These are phyloP conservation scores for Gymnopithys bicolor DNA, from an alignment of 2,797 vertebrate species.

Conservation along the genomic window DNA sequence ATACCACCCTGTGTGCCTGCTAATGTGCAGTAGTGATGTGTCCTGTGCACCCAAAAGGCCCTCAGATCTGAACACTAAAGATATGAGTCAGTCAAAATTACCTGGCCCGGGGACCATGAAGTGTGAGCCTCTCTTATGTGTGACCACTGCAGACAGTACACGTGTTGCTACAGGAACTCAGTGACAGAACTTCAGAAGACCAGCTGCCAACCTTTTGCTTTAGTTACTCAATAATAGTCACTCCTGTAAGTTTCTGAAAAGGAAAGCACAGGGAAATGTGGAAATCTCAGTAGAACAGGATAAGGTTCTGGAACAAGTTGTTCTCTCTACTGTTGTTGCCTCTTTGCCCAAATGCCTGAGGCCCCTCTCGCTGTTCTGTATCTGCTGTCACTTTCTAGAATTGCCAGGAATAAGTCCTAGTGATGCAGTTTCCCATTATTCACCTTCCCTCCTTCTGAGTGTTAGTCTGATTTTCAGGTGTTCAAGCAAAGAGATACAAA, in stretches of 20 bases:
- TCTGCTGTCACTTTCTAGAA: background rate
- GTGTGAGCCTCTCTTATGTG: background rate
- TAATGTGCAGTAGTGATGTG: background rate
- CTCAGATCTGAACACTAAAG: background rate
- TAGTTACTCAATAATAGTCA: background rate
- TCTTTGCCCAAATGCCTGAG: background rate
- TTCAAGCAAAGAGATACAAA: background rate
- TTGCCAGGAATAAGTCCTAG: background rate
- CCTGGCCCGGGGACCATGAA: background rate
- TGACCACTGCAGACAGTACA: background rate
- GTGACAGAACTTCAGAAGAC: background rate
- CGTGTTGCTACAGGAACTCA: background rate
- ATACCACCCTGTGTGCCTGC: background rate
- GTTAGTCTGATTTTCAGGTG: background rate
- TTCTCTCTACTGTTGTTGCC: background rate
- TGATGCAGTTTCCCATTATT: background rate
- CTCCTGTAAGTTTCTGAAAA: background rate
- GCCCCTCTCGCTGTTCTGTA: background rate
- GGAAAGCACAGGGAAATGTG: background rate
- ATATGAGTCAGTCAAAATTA: background rate
- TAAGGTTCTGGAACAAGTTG: constrained; percentile 23
- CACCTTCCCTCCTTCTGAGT: background rate
- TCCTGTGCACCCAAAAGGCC: background rate
- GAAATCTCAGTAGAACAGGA: background rate
- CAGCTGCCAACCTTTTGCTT: background rate